These are phyloP conservation scores for Xyrichtys novacula DNA, from an alignment of 2,797 vertebrate species.

Conservation along the genomic window DNA sequence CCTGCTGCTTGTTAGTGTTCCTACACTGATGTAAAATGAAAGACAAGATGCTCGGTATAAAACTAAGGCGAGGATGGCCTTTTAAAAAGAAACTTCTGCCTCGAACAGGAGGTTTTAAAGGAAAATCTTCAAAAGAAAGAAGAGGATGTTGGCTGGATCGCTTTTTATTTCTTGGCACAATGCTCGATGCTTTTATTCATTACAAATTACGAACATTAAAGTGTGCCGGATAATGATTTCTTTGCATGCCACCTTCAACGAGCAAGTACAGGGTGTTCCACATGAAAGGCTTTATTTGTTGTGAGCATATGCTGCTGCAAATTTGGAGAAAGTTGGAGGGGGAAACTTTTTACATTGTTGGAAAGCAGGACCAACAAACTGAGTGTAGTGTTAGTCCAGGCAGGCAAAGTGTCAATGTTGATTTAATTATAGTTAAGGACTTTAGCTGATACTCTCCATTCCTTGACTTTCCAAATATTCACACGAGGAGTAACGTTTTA, in stretches of 20 bases:
- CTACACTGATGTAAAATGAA: constrained; percentile 63
- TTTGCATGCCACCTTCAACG: constrained; percentile 7
- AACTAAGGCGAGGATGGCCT: constrained; percentile 27
- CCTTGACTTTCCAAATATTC: too few relatives aligned
- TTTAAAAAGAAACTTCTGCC: constrained; percentile 22
- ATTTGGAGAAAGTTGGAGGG: too few relatives aligned
- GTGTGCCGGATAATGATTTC: not conserved
- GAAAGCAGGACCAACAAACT: too few relatives aligned
- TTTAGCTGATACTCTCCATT: too few relatives aligned
- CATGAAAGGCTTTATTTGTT: too few relatives aligned
- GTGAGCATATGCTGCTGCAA: too few relatives aligned
- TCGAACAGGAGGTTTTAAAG: constrained; percentile 16
- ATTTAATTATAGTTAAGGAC: too few relatives aligned
- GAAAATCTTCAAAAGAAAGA: not conserved
- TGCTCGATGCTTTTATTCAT: not conserved
- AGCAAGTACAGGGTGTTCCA: too few relatives aligned
- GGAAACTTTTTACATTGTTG: too few relatives aligned
- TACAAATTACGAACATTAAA: constrained; percentile 1
- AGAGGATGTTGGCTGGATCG: not conserved
- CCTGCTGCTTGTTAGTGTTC: constrained; percentile 53
- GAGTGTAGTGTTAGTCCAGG: too few relatives aligned
- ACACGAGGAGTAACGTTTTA: too few relatives aligned
- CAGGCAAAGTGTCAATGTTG: too few relatives aligned
- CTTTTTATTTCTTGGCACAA: constrained; percentile 1
- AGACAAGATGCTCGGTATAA: constrained; percentile 24